Conservation (phyloP, 2,888 invertebrate genomes). For the Villa cingulata region DNA sequence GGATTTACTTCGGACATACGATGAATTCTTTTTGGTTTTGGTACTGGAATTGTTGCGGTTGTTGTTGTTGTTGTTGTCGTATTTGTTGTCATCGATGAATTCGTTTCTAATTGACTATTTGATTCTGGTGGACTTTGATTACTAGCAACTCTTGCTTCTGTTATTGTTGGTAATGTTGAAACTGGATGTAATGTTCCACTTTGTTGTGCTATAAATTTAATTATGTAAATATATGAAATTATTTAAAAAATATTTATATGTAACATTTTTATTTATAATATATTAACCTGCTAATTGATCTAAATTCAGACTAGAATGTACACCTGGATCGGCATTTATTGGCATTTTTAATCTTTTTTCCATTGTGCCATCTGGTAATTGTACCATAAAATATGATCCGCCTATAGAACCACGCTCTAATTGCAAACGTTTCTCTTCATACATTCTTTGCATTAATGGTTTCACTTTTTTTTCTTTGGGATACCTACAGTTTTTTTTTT, state of each 20-base stretch:
- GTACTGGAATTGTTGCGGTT: slow-evolving; percentile 1
- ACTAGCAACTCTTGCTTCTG: slow-evolving; percentile 63
- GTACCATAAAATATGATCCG: slow-evolving; percentile 74
- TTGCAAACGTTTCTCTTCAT: slow-evolving; percentile 80
- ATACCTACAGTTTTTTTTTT: slow-evolving; percentile 18
- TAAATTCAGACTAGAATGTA: slow-evolving; percentile 80
- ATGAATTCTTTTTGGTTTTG: slow-evolving; percentile 22
- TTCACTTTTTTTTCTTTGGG: slow-evolving; percentile 42
- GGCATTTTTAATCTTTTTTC: slow-evolving; percentile 82
- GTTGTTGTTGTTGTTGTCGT: too few relatives aligned
- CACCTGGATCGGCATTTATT: slow-evolving; percentile 83
- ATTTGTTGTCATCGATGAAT: too few relatives aligned
- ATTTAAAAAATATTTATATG: not conserved
- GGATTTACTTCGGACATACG: slow-evolving; percentile 31
- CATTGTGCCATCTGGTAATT: slow-evolving; percentile 81
- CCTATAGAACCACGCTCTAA: slow-evolving; percentile 83
- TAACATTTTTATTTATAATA: slow-evolving; percentile 24
- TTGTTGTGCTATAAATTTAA: slow-evolving; percentile 28
- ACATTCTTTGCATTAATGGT: slow-evolving; percentile 80
- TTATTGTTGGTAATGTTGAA: slow-evolving; percentile 78
- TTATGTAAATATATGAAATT: not conserved
- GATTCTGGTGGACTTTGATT: slow-evolving; percentile 16
- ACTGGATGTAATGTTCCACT: slow-evolving; percentile 71
- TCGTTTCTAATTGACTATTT: slow-evolving; percentile 18
- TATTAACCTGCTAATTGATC: slow-evolving; percentile 52